Evolutionary conservation across 2,797 vertebrate species (phyloP).

Genomic region (Micrastur ruficollis): DNA sequence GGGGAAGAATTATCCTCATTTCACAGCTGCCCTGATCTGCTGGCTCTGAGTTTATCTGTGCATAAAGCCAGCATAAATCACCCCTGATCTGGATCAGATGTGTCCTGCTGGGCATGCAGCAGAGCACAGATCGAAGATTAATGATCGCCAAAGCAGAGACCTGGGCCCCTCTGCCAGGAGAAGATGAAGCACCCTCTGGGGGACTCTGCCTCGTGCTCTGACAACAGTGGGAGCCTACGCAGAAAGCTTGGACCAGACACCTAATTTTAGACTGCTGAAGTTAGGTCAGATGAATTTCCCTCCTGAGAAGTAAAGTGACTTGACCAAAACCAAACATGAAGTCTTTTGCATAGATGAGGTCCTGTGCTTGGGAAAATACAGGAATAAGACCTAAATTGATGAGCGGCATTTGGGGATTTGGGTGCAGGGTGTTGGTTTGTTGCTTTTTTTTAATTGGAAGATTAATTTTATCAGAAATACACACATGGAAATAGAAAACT

Average conservation of each 20-base stretch:
- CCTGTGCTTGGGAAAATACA: not conserved
- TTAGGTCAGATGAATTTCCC: slow-evolving; percentile 6
- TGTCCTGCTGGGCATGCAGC: slow-evolving; percentile 50
- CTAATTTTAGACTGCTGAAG: not conserved
- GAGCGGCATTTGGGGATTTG: not conserved
- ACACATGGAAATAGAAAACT: not conserved
- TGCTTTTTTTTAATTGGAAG: not conserved
- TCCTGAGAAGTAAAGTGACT: not conserved
- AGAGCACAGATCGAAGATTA: slow-evolving; percentile 38
- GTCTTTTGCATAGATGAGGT: not conserved
- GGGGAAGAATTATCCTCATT: not conserved
- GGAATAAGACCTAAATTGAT: not conserved
- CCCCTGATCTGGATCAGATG: slow-evolving; percentile 48
- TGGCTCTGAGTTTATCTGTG: slow-evolving; percentile 7
- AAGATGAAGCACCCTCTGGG: slow-evolving; percentile 48
- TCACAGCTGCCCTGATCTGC: slow-evolving; percentile 18
- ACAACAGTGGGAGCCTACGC: not conserved
- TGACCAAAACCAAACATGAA: slow-evolving; percentile 6
- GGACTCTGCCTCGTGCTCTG: not conserved
- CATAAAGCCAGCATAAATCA: slow-evolving; percentile 43
- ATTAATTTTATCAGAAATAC: not conserved
- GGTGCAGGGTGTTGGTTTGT: not conserved
- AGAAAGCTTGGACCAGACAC: not conserved
- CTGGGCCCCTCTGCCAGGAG: not conserved
- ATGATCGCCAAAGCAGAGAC: slow-evolving; percentile 12